Conservation (phyloP, 1,140 invertebrate species). For the Dendroctonus valens region DNA sequence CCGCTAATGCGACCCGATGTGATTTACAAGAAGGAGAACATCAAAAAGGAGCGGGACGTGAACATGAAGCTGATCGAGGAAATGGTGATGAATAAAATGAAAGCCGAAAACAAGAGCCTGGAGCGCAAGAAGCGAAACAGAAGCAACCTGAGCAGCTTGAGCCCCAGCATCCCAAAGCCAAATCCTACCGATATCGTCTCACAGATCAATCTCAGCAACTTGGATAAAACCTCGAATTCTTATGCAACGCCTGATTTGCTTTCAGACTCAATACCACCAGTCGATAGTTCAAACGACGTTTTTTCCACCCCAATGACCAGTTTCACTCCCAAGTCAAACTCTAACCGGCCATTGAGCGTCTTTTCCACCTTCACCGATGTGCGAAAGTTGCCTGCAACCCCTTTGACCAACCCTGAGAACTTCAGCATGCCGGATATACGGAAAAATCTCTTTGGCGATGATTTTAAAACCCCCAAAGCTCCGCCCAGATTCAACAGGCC, state of each 20-base stretch:
- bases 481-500: slow-evolving; percentile 33
- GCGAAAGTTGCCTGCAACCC: slow-evolving; percentile 16
- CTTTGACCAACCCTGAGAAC: slow-evolving; percentile 35
- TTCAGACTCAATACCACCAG: slow-evolving; percentile 26
- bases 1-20: slow-evolving; percentile 36
- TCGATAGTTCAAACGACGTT: slow-evolving; percentile 16
- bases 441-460: slow-evolving; percentile 37
- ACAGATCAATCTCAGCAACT: slow-evolving; percentile 33
- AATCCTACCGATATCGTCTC: slow-evolving; percentile 41
- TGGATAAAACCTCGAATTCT: slow-evolving; percentile 24
- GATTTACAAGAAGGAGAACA: slow-evolving; percentile 46
- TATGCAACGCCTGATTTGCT: slow-evolving; percentile 44
- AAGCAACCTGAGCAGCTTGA: slow-evolving; percentile 27
- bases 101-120: slow-evolving; percentile 62
- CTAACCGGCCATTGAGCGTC: slow-evolving; percentile 34
- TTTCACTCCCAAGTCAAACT: slow-evolving; percentile 8
- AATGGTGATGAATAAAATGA: slow-evolving; percentile 74
- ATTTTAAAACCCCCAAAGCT: slow-evolving; percentile 51
- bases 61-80: slow-evolving; percentile 59
- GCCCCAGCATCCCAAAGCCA: slow-evolving; percentile 42
- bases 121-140: slow-evolving; percentile 43
- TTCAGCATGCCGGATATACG: slow-evolving; percentile 47
- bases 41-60: slow-evolving; percentile 47
- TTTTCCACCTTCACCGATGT: slow-evolving; percentile 23
- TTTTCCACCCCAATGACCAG: slow-evolving; percentile 21